Conservation (phyloP, 2,113 vertebrate species). For the Motacilla tschutschensis region DNA sequence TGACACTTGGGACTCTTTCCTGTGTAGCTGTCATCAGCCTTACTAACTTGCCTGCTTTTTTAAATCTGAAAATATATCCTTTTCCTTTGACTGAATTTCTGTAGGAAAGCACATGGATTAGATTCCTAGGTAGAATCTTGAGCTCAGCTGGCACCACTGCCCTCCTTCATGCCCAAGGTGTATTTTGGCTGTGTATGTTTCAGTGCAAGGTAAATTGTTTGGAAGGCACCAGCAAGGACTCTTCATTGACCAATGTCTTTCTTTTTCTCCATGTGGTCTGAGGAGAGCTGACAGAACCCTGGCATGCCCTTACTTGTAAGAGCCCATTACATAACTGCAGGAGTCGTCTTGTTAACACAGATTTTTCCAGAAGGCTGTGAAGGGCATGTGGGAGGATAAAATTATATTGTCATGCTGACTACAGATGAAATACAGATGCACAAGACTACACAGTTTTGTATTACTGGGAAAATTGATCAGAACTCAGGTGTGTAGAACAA, state of each 20-base stretch:
- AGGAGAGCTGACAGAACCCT: rapidly evolving
- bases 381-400: not conserved
- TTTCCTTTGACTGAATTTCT: not conserved
- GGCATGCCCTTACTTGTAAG: not conserved
- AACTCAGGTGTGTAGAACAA: not conserved
- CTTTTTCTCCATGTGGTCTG: rapidly evolving
- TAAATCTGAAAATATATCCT: not conserved
- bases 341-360: not conserved
- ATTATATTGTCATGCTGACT: not conserved
- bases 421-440: not conserved
- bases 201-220: not conserved
- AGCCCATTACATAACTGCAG: not conserved
- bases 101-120: not conserved
- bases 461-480: not conserved
- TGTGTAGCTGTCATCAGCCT: not conserved
- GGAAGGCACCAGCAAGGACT: not conserved
- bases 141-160: not conserved
- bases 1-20: not conserved
- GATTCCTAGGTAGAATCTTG: not conserved
- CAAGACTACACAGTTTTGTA: not conserved
- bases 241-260: not conserved
- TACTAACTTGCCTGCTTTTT: not conserved
- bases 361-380: not conserved
- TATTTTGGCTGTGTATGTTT: not conserved
- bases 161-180: not conserved